phyloP scores from a whole-genome alignment of 2,797 vertebrate genomes.

The Glyptemys insculpta region DNA sequence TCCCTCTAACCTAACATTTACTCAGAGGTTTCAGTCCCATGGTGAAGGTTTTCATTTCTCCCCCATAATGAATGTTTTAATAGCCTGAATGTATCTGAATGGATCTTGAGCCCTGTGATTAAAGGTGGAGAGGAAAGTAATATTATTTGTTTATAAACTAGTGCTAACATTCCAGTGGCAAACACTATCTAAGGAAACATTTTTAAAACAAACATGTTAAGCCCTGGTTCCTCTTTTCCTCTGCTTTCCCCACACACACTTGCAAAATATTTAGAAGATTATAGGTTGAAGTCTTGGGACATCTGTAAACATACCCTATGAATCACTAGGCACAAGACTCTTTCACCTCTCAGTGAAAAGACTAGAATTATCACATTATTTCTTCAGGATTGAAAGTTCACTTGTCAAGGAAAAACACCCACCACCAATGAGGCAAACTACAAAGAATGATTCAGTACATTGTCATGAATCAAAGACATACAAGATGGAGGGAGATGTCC shows the following conservation, averaged over 20 bases:
- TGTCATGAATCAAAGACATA: not conserved
- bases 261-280: conserved; percentile 25
- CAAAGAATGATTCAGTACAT: not conserved
- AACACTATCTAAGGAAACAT: not conserved
- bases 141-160: not conserved
- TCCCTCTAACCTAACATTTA: not conserved
- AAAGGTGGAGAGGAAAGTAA: not conserved
- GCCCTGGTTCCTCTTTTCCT: not conserved
- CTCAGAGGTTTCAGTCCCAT: not conserved
- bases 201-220: conserved; percentile 6
- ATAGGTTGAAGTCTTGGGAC: not conserved
- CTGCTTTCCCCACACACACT: not conserved
- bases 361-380: conserved; percentile 7
- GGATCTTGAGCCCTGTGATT: not conserved
- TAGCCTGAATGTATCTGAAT: not conserved
- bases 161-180: not conserved
- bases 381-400: not conserved
- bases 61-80: not conserved
- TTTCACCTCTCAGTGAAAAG: not conserved
- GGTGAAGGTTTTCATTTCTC: not conserved
- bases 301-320: not conserved
- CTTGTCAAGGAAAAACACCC: not conserved
- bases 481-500: not conserved
- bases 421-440: not conserved
- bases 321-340: not conserved